phyloP scores from a whole-genome alignment of 2,888 invertebrate species.

The Corbicula japonica region DNA sequence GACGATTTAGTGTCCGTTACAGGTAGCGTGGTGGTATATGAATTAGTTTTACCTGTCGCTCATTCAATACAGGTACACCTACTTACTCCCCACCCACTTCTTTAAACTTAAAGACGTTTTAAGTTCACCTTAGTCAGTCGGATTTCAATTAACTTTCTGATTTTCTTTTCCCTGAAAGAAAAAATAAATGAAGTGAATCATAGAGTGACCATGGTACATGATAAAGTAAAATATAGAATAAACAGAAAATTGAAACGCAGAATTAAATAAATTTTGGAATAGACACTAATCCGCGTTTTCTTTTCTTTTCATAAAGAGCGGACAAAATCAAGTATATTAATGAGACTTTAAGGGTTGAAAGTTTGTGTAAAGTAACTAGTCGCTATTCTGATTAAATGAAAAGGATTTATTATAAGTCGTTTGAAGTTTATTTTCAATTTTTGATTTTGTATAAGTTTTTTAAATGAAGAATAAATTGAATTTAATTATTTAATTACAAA shows the following conservation, averaged over 20 bases:
- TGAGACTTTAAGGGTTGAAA: slow-evolving; percentile 10
- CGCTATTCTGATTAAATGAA: slow-evolving; percentile 22
- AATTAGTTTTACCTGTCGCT: slow-evolving; percentile 36
- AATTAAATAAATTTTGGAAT: slow-evolving; percentile 15
- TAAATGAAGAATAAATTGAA: too few species aligned
- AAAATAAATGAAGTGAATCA: slow-evolving; percentile 17
- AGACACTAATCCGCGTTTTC: slow-evolving; percentile 6
- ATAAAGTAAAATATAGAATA: too few species aligned
- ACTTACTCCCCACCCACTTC: slow-evolving; percentile 30
- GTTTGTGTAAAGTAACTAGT: slow-evolving; percentile 16
- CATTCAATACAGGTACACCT: slow-evolving; percentile 25
- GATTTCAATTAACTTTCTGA: slow-evolving; percentile 42
- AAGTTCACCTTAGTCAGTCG: slow-evolving; percentile 13
- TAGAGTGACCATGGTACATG: not conserved
- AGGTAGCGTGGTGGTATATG: slow-evolving; percentile 13
- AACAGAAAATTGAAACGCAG: slow-evolving; percentile 13
- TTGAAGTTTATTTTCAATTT: slow-evolving; percentile 24
- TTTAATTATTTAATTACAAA: too few species aligned
- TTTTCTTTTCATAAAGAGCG: slow-evolving; percentile 11
- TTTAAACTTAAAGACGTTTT: not conserved
- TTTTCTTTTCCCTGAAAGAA: slow-evolving; percentile 30
- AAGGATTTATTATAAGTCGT: slow-evolving; percentile 13
- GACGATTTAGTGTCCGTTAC: slow-evolving; percentile 18
- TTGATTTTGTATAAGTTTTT: too few species aligned
- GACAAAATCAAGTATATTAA: slow-evolving; percentile 12